Evolutionary conservation across 2,113 vertebrate genomes (phyloP), one percentile per base, ranked within the genome.

Genomic region (Eulemur rufifrons): DNA sequence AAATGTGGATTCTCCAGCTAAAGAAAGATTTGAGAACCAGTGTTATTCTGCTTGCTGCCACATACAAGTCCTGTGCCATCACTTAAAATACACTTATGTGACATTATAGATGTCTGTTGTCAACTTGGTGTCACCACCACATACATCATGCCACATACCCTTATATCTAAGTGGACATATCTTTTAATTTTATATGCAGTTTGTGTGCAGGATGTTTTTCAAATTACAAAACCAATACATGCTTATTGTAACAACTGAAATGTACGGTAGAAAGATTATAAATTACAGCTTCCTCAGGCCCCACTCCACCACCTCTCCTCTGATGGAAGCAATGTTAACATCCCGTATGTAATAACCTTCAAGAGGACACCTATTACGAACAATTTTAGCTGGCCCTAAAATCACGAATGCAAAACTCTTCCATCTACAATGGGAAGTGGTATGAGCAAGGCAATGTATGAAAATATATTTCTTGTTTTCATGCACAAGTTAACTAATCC

Each of bases 111-210:
- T 94, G 20, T 42, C 84, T 71, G 4, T 15, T 78, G 95, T 77
- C 86, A 91, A 7, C 52, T 52, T 42, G 14, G 20, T 27, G 8
- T 86, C 34, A 47, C n/a, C 18, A 61, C 45, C 59, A 7, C 73
- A 91, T 66, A 23, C 17, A 77, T 95, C 87, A 81, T 15, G 59
- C 37, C 34, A 3, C 74, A 64, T 39, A 63, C 74, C 29, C 39
- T 52, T 86, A 13, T 64, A 32, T 78, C 87, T 25, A 90, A 89
- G 50, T n/a, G 74, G 56, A 50, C 47, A 45, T 14, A 39, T 23
- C 47, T 95, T 96, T 95, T 78, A n/a, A 45, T 91, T 89, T 96
- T 45, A 83, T 61, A 47, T 96, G 81, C 84, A 45, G 63, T 69
- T 52, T 92, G 74, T 89, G 76, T 87, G 63, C 37, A 76, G 27